These are phyloP conservation scores for Ceyx melanurus DNA, from an alignment of 2,113 vertebrate genomes.

Conservation along the genomic window DNA sequence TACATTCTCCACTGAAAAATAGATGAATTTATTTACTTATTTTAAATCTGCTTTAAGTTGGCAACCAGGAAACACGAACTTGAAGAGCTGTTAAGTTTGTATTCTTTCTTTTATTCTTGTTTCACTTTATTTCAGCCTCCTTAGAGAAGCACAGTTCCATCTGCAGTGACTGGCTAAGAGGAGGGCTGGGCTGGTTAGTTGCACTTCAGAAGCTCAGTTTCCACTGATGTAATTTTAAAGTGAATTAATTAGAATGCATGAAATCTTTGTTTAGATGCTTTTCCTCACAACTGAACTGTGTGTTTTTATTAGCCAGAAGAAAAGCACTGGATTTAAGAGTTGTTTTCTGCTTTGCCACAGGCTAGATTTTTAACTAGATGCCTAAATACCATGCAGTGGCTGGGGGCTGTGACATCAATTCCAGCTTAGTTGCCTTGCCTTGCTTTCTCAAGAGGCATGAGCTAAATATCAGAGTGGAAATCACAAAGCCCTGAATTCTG, in stretches of 20 bases:
- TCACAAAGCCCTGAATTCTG: not conserved
- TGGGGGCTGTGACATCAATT: constrained; percentile 34
- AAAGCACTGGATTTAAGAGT: constrained; percentile 7
- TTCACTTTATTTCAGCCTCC: not conserved
- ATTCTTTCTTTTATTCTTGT: not conserved
- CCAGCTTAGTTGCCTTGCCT: not conserved
- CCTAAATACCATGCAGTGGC: not conserved
- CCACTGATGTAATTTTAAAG: not conserved
- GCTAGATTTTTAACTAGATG: constrained; percentile 33
- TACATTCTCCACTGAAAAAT: constrained; percentile 13
- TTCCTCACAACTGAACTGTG: not conserved
- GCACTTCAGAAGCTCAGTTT: not conserved
- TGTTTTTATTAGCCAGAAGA: not conserved
- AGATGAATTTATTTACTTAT: constrained; percentile 11
- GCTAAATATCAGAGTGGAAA: constrained; percentile 43
- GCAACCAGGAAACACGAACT: not conserved
- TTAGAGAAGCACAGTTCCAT: not conserved
- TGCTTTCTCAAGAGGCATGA: not conserved
- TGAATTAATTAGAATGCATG: not conserved
- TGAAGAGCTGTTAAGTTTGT: not conserved
- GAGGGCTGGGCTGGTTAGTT: not conserved
- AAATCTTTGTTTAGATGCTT: not conserved
- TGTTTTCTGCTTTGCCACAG: constrained; percentile 6
- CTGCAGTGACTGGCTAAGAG: not conserved
- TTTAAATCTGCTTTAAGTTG: constrained; percentile 28